Conservation (phyloP, 2,888 invertebrate genomes). For the Spodoptera exigua region DNA sequence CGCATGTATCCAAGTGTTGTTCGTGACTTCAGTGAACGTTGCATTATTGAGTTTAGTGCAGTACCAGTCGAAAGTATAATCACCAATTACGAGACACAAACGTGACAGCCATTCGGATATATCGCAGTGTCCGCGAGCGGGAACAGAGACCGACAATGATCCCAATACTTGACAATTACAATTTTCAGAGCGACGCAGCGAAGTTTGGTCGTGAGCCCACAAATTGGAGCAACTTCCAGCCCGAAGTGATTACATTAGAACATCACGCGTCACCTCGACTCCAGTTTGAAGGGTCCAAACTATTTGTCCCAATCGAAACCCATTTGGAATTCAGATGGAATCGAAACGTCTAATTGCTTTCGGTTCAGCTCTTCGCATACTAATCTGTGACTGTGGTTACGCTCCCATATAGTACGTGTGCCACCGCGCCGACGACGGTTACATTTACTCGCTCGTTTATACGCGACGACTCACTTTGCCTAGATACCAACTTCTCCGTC, state of each 20-base stretch:
- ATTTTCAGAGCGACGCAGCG: conserved; percentile 51
- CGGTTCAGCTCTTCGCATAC: conserved; percentile 74
- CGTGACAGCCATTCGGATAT: conserved; percentile 20
- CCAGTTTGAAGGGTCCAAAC: conserved; percentile 63
- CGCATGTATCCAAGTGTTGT: conserved; percentile 15
- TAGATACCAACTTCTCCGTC: conserved; percentile 1
- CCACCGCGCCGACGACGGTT: conserved; percentile 30
- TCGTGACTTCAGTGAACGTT: conserved; percentile 45
- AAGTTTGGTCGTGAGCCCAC: conserved; percentile 53
- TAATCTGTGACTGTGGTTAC: conserved; percentile 60
- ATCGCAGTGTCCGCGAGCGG: background rate
- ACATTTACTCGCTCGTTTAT: conserved; percentile 8
- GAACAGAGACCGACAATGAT: conserved; percentile 7
- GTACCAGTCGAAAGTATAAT: conserved; percentile 21
- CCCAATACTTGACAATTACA: conserved; percentile 47
- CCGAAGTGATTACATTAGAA: conserved; percentile 63
- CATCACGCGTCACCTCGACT: conserved; percentile 65
- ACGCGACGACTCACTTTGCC: conserved; percentile 1
- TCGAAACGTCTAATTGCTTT: conserved; percentile 81
- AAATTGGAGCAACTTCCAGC: conserved; percentile 44
- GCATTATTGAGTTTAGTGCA: conserved; percentile 28
- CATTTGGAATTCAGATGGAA: conserved; percentile 78
- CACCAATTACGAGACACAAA: conserved; percentile 24
- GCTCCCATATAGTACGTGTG: conserved; percentile 37
- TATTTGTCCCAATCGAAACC: conserved; percentile 65